phyloP scores from a whole-genome alignment of 2,888 invertebrate species.

The Pachycephus smyrnensis region DNA sequence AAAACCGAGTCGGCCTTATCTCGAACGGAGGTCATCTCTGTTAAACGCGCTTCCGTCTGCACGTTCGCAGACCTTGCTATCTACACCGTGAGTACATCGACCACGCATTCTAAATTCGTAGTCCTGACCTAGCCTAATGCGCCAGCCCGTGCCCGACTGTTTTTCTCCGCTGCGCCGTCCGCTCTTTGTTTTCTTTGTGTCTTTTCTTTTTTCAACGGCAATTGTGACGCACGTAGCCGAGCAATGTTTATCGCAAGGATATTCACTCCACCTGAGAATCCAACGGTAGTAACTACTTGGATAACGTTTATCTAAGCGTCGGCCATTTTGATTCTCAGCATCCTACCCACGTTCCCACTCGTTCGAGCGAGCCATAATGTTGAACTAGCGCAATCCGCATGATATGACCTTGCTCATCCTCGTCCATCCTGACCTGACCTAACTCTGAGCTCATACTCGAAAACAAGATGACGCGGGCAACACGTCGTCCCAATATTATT shows the following conservation, averaged over 20 bases:
- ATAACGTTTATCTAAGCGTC: too few relatives aligned
- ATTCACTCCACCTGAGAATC: too few relatives aligned
- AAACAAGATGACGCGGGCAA: conserved; percentile 29
- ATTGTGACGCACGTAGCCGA: too few relatives aligned
- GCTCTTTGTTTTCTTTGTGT: too few relatives aligned
- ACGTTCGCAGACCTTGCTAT: conserved; percentile 13
- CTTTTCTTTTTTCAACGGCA: too few relatives aligned
- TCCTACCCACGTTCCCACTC: too few relatives aligned
- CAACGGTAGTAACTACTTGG: too few relatives aligned
- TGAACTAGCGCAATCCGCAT: conserved; percentile 2
- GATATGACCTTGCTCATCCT: conserved; percentile 11
- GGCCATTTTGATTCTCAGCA: too few relatives aligned
- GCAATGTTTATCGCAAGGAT: too few relatives aligned
- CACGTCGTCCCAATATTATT: conserved; percentile 29
- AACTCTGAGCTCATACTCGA: conserved; percentile 15
- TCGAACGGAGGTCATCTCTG: conserved; percentile 24
- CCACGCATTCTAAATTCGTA: conserved; percentile 29
- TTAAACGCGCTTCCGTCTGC: conserved; percentile 26
- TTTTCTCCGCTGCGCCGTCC: too few relatives aligned
- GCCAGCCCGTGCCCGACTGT: too few relatives aligned
- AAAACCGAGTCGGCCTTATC: conserved; percentile 1
- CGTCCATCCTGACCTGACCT: conserved; percentile 5
- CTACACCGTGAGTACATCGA: background rate
- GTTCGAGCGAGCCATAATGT: too few relatives aligned
- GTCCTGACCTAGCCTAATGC: conserved; percentile 37